phyloP scores from a whole-genome alignment of 2,888 invertebrate genomes.

The Magallana nippona region DNA sequence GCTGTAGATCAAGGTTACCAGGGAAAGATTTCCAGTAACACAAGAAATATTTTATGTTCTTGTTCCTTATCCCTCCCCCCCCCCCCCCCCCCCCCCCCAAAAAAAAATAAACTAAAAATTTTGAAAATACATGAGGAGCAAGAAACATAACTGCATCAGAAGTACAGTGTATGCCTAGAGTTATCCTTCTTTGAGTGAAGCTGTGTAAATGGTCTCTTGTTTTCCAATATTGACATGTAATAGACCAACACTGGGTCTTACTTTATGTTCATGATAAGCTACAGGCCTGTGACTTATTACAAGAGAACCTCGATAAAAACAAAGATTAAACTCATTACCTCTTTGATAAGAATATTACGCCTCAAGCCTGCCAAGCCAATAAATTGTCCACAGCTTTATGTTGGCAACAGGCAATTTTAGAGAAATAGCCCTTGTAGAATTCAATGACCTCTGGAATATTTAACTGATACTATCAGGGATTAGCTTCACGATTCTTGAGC shows the following conservation, averaged over 20 bases:
- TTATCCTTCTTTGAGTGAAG: not conserved
- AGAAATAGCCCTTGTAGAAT: not conserved
- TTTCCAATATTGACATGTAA: slow-evolving; percentile 8
- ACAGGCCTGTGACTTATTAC: slow-evolving; percentile 12
- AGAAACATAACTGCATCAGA: not conserved
- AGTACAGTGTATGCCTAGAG: not conserved
- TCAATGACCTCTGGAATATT: slow-evolving; percentile 26
- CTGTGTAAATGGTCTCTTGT: not conserved
- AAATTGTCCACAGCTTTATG: slow-evolving; percentile 4
- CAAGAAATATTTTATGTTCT: too few relatives aligned
- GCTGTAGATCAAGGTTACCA: too few relatives aligned
- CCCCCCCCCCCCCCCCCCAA: too few relatives aligned
- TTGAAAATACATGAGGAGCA: not conserved
- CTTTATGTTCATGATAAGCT: slow-evolving; percentile 28
- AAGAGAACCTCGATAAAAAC: slow-evolving; percentile 11
- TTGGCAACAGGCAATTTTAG: not conserved
- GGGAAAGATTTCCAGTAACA: too few relatives aligned
- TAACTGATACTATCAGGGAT: not conserved
- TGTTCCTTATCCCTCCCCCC: too few relatives aligned
- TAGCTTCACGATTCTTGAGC: slow-evolving; percentile 3
- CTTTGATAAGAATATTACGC: slow-evolving; percentile 23
- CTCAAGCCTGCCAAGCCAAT: slow-evolving; percentile 13
- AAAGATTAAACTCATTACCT: slow-evolving; percentile 28
- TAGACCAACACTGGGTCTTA: slow-evolving; percentile 14
- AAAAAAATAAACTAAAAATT: too few relatives aligned